Conservation (phyloP, 1,140 invertebrate species). For the Chironomus striatipennis region DNA sequence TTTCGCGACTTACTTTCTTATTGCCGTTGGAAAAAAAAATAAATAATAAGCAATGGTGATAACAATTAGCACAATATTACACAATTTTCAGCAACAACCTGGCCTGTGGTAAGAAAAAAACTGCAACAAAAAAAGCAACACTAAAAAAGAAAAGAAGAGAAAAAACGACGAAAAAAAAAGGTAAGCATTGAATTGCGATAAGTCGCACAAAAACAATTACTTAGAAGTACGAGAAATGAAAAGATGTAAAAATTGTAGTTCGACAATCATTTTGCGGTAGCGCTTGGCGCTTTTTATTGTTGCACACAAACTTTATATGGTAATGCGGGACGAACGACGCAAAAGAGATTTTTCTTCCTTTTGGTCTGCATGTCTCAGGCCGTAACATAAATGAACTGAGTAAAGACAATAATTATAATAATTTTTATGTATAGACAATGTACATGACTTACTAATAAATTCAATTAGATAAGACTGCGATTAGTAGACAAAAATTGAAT, state of each 20-base stretch:
- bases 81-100: not conserved
- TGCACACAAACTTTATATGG: not conserved
- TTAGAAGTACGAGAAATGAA: not conserved
- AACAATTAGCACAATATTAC: slow-evolving; percentile 2
- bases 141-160: not conserved
- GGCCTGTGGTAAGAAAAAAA: not conserved
- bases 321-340: slow-evolving; percentile 7
- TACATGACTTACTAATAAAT: slow-evolving; percentile 14
- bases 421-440: slow-evolving; percentile 9
- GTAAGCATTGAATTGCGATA: not conserved
- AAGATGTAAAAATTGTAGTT: not conserved
- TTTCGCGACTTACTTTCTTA: not conserved
- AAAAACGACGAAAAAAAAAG: not conserved
- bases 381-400: not conserved
- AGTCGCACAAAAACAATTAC: not conserved
- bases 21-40: not conserved
- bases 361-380: not conserved
- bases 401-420: slow-evolving; percentile 2
- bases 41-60: not conserved
- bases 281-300: not conserved
- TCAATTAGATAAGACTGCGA: slow-evolving; percentile 12
- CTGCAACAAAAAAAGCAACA: not conserved
- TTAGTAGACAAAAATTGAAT: slow-evolving; percentile 9
- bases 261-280: slow-evolving; percentile 2
- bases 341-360: not conserved